Percentiles rank a stretch among this genome's conserved stretches.
phyloP scores from a whole-genome alignment of 2,888 invertebrate genomes.

The Hyles lineata region DNA sequence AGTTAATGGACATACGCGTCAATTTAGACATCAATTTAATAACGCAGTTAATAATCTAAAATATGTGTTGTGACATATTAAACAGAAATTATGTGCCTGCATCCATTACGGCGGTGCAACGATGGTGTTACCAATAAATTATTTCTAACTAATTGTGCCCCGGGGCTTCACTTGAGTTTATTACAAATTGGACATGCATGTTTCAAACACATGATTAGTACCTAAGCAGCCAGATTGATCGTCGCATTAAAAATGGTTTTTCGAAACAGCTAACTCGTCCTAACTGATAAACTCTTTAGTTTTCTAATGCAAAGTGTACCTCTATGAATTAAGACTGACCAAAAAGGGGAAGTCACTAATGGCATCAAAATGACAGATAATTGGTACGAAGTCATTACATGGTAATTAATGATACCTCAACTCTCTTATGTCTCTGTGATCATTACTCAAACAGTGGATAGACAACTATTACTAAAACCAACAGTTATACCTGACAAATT shows the following conservation, averaged over 20 bases:
- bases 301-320: no score
- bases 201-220: no score
- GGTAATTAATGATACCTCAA: conserved; percentile 2
- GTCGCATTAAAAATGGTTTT: no score
- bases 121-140: not conserved
- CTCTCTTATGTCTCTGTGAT: not conserved
- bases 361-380: not conserved
- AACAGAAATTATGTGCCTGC: not conserved
- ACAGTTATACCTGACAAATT: not conserved
- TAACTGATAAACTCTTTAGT: no score
- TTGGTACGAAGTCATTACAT: not conserved
- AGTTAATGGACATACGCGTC: conserved; percentile 58
- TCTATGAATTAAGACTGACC: not conserved
- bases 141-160: not conserved
- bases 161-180: no score
- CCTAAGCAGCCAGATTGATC: no score
- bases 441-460: conserved; percentile 10
- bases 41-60: conserved; percentile 27
- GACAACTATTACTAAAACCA: not conserved
- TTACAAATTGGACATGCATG: no score
- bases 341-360: not conserved
- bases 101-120: not conserved
- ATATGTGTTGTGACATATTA: not conserved
- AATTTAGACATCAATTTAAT: conserved; percentile 57
- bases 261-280: no score